A percentile compares a stretch with the other conserved stretches of the same genome.
Evolutionary conservation across 2,888 invertebrate species (phyloP).

Genomic region (Andrena fulva): DNA sequence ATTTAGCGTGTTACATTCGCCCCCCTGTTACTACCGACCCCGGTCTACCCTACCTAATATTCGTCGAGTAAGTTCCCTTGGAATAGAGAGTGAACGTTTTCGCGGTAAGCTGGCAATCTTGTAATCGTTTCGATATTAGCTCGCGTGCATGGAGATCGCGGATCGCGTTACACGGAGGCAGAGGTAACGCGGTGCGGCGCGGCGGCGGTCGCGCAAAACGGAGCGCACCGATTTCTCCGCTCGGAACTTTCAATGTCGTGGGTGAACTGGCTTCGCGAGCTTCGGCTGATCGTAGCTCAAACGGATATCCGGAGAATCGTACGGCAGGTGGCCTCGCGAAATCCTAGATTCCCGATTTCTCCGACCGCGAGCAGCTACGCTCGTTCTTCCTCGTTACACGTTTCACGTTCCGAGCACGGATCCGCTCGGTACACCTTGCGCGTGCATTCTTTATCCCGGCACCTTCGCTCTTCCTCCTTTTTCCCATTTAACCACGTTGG

Average conservation of each 20-base stretch:
- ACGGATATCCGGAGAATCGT: constrained; percentile 50
- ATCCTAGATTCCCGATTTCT: constrained; percentile 57
- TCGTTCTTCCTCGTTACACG: not conserved
- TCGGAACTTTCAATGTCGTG: constrained; percentile 52
- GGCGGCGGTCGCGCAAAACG: constrained; percentile 1
- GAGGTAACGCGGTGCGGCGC: not conserved
- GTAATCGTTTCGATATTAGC: not conserved
- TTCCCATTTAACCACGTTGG: not conserved
- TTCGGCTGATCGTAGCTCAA: constrained; percentile 21
- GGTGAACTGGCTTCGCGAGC: constrained; percentile 50
- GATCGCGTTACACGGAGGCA: constrained; percentile 9
- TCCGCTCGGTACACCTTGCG: not conserved
- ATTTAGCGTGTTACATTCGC: no score
- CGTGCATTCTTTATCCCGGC: not conserved
- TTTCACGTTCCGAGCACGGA: not conserved
- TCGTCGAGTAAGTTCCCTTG: not conserved
- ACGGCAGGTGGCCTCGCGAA: constrained; percentile 28
- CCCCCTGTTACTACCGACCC: no score
- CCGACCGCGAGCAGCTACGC: constrained; percentile 29
- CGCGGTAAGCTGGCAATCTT: not conserved
- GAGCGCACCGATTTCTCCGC: constrained; percentile 49
- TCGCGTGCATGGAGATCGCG: not conserved
- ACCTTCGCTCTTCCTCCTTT: not conserved
- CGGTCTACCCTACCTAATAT: not conserved
- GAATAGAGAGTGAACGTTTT: not conserved